A percentile compares a stretch with the other conserved stretches of the same genome.
Conservation (phyloP, 2,113 vertebrate species). For the Salvator merianae region DNA sequence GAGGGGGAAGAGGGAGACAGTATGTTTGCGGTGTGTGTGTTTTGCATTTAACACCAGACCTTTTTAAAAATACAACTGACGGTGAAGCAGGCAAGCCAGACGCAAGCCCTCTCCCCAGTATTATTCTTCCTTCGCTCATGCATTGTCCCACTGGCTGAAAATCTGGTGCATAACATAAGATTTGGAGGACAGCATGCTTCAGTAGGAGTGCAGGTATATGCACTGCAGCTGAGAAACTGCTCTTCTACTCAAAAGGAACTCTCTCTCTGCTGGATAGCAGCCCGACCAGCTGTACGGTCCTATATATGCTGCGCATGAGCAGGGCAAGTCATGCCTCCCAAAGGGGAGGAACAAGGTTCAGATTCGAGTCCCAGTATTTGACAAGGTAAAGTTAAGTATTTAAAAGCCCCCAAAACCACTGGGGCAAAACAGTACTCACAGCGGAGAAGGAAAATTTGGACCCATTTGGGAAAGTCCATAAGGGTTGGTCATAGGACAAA, state of each 20-base stretch:
- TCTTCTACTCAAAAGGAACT: background rate
- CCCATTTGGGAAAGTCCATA: background rate
- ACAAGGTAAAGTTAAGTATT: background rate
- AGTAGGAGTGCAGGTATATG: no score
- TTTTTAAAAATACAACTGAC: background rate
- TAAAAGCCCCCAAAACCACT: background rate
- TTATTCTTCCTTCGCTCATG: background rate
- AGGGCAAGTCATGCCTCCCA: background rate
- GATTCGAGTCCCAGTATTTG: no score
- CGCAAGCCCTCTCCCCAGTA: background rate
- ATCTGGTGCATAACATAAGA: background rate
- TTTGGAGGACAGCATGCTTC: background rate
- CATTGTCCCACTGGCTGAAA: background rate
- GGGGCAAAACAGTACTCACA: background rate
- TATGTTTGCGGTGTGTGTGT: background rate
- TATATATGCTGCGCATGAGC: background rate
- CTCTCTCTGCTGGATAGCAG: background rate
- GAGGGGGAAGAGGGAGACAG: background rate
- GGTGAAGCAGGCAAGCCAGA: background rate
- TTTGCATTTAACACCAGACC: background rate
- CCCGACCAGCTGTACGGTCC: background rate
- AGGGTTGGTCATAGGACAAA: background rate
- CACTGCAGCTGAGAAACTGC: background rate
- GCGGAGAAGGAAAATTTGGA: background rate
- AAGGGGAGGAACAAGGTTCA: no score